A percentile compares a stretch with the other conserved stretches of the same genome.
Evolutionary conservation across 1,140 invertebrate species (phyloP).

Genomic region (Micrasema minimum): DNA sequence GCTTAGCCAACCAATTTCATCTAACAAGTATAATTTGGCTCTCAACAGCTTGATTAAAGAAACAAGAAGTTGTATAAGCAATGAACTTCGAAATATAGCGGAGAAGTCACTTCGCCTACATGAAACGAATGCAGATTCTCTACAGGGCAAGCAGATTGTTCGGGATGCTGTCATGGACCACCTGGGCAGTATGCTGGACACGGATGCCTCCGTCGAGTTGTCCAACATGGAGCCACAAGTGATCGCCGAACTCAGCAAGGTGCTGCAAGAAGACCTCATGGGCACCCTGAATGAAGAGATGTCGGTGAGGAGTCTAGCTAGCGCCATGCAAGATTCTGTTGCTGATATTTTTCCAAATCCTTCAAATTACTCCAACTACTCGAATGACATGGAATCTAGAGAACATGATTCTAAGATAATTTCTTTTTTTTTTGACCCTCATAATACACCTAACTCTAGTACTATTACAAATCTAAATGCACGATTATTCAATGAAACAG

Average conservation of each 20-base stretch:
- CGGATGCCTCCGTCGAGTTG: slow-evolving; percentile 43
- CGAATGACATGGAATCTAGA: background rate
- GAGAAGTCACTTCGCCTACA: slow-evolving; percentile 48
- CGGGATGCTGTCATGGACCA: slow-evolving; percentile 50
- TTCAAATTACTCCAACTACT: slow-evolving; percentile 8
- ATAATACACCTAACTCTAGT: too few relatives aligned
- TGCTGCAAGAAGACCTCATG: slow-evolving; percentile 49
- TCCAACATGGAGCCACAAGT: slow-evolving; percentile 51
- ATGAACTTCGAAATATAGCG: slow-evolving; percentile 41
- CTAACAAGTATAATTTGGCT: slow-evolving; percentile 45
- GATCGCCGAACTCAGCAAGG: slow-evolving; percentile 47
- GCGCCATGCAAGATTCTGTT: slow-evolving; percentile 36
- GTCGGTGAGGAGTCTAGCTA: slow-evolving; percentile 33
- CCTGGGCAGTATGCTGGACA: slow-evolving; percentile 49
- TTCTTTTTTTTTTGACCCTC: too few relatives aligned
- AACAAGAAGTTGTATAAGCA: slow-evolving; percentile 35
- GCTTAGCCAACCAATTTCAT: slow-evolving; percentile 39
- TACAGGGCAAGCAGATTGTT: slow-evolving; percentile 46
- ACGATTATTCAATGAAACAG: too few relatives aligned
- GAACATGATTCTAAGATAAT: too few relatives aligned
- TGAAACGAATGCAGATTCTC: slow-evolving; percentile 39
- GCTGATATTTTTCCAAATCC: slow-evolving; percentile 2
- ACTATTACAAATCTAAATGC: too few relatives aligned
- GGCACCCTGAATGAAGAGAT: slow-evolving; percentile 38
- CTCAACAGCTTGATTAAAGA: slow-evolving; percentile 48